phyloP scores from a whole-genome alignment of 2,888 invertebrate genomes.

The Cistogaster globosa region DNA sequence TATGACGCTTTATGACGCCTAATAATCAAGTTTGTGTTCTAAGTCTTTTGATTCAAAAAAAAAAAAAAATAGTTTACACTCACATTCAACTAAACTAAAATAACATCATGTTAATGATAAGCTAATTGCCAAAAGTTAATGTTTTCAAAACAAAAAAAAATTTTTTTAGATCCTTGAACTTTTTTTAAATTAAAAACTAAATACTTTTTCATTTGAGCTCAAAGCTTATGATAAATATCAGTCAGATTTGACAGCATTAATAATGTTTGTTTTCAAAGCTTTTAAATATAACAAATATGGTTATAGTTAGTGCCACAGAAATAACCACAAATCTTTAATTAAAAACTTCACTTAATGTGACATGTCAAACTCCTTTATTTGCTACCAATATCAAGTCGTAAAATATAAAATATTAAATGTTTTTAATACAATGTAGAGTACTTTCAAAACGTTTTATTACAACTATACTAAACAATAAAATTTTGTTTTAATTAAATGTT shows the following conservation, averaged over 20 bases:
- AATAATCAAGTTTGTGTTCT: neutral
- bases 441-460: slow-evolving; percentile 40
- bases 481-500: slow-evolving; percentile 32
- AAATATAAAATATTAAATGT: slow-evolving; percentile 5
- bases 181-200: neutral
- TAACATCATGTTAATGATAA: too few species aligned
- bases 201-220: neutral
- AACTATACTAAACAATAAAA: slow-evolving; percentile 6
- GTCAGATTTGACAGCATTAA: neutral
- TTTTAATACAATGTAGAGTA: slow-evolving; percentile 36
- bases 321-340: slow-evolving; percentile 30
- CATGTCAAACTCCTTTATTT: slow-evolving; percentile 11
- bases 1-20: too few species aligned
- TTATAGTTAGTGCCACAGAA: slow-evolving; percentile 9
- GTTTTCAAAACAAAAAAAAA: too few species aligned
- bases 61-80: neutral
- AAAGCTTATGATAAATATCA: neutral
- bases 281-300: slow-evolving; percentile 5
- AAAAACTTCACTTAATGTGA: slow-evolving; percentile 13
- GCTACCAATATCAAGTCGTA: neutral
- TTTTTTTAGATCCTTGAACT: too few species aligned
- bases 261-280: neutral
- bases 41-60: neutral
- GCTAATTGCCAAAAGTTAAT: too few species aligned
- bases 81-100: too few species aligned